These are phyloP conservation scores for Anthopleura sola DNA, from an alignment of 64 coral and sea anemone species.

Conservation along the genomic window DNA sequence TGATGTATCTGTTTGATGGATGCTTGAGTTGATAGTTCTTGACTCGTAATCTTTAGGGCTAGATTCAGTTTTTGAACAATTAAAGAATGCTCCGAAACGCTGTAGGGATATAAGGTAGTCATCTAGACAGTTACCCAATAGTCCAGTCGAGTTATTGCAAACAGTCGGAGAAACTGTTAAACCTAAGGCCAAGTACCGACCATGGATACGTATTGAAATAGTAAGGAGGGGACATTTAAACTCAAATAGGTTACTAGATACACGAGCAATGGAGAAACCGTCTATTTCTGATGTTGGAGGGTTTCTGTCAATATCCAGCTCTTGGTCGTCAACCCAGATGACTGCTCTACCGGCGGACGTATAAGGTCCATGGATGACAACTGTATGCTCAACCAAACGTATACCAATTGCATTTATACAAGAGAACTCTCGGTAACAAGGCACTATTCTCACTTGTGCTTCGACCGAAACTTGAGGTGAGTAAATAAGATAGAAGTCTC, in stretches of 20 bases:
- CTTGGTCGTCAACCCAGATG: constrained; percentile 72
- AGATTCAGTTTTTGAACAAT: constrained; percentile 46
- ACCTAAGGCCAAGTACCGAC: constrained; percentile 60
- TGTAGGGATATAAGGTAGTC: constrained; percentile 45
- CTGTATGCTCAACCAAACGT: constrained; percentile 35
- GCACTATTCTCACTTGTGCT: constrained; percentile 84
- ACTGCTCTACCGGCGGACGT: constrained; percentile 43
- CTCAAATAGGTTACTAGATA: constrained; percentile 54
- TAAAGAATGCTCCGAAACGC: constrained; percentile 43
- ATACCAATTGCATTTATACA: constrained; percentile 85
- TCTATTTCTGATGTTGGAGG: constrained; percentile 25
- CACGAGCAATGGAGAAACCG: constrained; percentile 46
- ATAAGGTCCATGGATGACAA: constrained; percentile 83
- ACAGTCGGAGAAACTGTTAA: constrained; percentile 24
- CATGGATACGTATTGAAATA: constrained; percentile 61
- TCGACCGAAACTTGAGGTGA: constrained; percentile 45
- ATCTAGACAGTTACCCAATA: constrained; percentile 67
- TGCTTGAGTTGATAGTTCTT: neutral
- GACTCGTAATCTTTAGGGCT: neutral
- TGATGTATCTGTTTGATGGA: neutral
- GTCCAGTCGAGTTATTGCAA: constrained; percentile 56
- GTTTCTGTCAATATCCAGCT: constrained; percentile 61
- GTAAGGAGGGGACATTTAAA: constrained; percentile 44
- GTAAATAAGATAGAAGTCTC: constrained; percentile 87
- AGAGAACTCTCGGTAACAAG: constrained; percentile 48